Conservation (phyloP, 2,888 invertebrate species). For the Trisateles emortualis region DNA sequence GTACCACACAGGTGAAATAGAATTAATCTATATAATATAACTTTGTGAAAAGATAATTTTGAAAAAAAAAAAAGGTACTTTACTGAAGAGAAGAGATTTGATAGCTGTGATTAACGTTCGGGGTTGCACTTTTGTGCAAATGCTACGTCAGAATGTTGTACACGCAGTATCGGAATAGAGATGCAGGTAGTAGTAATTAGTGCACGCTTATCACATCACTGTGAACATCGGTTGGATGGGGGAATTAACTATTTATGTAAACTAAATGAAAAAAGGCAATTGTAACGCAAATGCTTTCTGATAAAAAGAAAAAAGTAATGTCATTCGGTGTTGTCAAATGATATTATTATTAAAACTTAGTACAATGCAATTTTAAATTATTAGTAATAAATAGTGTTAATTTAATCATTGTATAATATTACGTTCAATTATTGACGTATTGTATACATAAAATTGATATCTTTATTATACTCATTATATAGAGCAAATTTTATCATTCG, state of each 20-base stretch:
- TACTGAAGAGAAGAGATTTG: constrained; percentile 81
- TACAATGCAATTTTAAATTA: constrained; percentile 77
- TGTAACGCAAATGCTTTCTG: constrained; percentile 67
- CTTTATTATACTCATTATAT: constrained; percentile 76
- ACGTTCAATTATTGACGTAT: constrained; percentile 67
- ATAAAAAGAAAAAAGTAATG: constrained; percentile 57
- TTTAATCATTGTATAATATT: constrained; percentile 53
- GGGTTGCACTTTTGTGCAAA: constrained; percentile 80
- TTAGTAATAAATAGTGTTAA: constrained; percentile 64
- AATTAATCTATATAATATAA: constrained; percentile 73
- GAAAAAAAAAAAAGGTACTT: constrained; percentile 62
- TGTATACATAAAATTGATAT: constrained; percentile 65
- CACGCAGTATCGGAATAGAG: constrained; percentile 50
- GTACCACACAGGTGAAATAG: constrained; percentile 83
- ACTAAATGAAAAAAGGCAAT: constrained; percentile 50
- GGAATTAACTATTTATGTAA: constrained; percentile 24
- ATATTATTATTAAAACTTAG: constrained; percentile 70
- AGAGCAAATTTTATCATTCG: constrained; percentile 71
- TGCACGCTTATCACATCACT: constrained; percentile 53
- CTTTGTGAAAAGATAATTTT: constrained; percentile 67
- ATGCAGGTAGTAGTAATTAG: constrained; percentile 54
- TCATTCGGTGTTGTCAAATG: constrained; percentile 76
- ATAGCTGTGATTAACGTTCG: constrained; percentile 84
- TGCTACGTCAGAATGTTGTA: constrained; percentile 61
- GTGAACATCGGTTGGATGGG: constrained; percentile 1